These are phyloP conservation scores for Nesoenas mayeri DNA, from an alignment of 2,113 vertebrate species.

Conservation along the genomic window DNA sequence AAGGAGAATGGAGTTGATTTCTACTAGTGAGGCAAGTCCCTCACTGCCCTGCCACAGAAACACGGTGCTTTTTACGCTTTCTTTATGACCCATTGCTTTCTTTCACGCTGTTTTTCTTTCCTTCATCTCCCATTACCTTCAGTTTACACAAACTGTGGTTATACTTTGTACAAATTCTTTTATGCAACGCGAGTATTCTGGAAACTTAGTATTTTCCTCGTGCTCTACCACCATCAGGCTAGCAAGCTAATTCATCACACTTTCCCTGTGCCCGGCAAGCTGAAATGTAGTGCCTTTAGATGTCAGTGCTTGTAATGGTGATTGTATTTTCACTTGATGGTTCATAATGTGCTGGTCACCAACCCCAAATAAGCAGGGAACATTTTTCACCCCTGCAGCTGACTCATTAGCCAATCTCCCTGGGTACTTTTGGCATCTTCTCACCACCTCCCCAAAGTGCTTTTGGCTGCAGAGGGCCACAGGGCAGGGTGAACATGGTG, in stretches of 20 bases:
- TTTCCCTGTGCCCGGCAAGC: neutral
- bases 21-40: neutral
- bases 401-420: neutral
- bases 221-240: neutral
- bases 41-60: neutral
- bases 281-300: neutral
- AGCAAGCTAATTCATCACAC: conserved; percentile 2
- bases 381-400: neutral
- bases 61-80: neutral
- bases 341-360: neutral
- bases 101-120: neutral
- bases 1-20: neutral
- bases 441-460: neutral
- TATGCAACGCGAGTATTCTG: neutral
- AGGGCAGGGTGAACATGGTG: neutral
- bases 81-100: neutral
- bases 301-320: neutral
- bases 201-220: neutral
- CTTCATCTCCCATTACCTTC: neutral
- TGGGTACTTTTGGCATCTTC: neutral
- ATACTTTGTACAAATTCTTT: neutral
- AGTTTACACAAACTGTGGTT: neutral
- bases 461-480: neutral
- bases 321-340: neutral
- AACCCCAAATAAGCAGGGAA: neutral